Conservation (phyloP, 2,797 vertebrate species). For the Allochrocebus solatus region DNA sequence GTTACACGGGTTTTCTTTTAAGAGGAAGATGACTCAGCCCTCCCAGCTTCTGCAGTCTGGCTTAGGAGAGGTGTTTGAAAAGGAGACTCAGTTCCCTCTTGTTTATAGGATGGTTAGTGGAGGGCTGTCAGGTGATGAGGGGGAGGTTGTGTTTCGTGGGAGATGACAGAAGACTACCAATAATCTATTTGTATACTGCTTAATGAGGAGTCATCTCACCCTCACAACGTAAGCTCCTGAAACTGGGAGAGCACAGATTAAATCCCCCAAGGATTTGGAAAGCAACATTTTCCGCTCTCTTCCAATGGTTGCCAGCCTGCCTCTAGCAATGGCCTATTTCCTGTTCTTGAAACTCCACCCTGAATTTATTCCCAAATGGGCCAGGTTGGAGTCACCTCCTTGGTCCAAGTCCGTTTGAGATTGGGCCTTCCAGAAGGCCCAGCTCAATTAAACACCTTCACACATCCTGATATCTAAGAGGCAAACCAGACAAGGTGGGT, state of each 20-base stretch:
- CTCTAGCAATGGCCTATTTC: conserved; percentile 2
- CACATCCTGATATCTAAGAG: background rate
- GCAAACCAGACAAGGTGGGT: background rate
- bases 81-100: conserved; percentile 33
- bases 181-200: conserved; percentile 41
- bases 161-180: conserved; percentile 36
- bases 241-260: background rate
- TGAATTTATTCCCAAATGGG: conserved; percentile 11
- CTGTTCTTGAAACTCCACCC: background rate
- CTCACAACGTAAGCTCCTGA: conserved; percentile 5
- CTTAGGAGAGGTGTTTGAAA: conserved; percentile 34
- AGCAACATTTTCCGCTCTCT: background rate
- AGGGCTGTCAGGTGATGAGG: conserved; percentile 42
- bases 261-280: conserved; percentile 16
- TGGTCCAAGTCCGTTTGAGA: background rate
- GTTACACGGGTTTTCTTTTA: conserved; percentile 56
- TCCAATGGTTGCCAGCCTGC: background rate
- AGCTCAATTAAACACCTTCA: background rate
- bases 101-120: background rate
- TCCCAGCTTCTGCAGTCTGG: conserved; percentile 30
- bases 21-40: conserved; percentile 56
- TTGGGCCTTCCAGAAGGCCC: background rate
- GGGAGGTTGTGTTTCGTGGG: conserved; percentile 38
- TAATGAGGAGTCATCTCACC: conserved; percentile 31
- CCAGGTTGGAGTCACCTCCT: background rate